phyloP scores from a whole-genome alignment of 2,888 invertebrate species.

The Drosophila robusta region DNA sequence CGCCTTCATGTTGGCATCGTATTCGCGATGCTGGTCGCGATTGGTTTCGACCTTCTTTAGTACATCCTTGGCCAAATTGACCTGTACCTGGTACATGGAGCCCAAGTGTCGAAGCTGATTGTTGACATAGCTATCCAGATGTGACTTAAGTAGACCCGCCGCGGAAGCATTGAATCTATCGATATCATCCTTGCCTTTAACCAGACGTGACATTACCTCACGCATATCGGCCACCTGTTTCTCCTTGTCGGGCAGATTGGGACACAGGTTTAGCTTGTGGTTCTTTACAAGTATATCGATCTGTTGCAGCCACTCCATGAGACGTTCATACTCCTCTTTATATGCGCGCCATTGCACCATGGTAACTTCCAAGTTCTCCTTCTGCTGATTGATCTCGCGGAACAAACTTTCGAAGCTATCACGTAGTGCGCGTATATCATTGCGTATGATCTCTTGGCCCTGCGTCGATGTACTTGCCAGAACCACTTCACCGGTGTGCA shows the following conservation, averaged over 20 bases:
- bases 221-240: slow-evolving; percentile 93
- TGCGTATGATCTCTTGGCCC: slow-evolving; percentile 92
- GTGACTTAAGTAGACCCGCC: slow-evolving; percentile 91
- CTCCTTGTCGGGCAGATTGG: slow-evolving; percentile 92
- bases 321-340: slow-evolving; percentile 95
- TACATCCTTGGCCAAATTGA: slow-evolving; percentile 95
- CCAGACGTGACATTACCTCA: slow-evolving; percentile 90
- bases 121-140: slow-evolving; percentile 94
- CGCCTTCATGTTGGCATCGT: slow-evolving; percentile 90
- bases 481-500: slow-evolving; percentile 94
- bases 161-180: slow-evolving; percentile 93
- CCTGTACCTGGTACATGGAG: slow-evolving; percentile 94
- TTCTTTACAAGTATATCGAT: slow-evolving; percentile 96
- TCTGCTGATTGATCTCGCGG: slow-evolving; percentile 93
- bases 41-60: slow-evolving; percentile 96
- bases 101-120: slow-evolving; percentile 94
- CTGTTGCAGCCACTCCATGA: slow-evolving; percentile 97
- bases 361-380: slow-evolving; percentile 92
- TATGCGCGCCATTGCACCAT: slow-evolving; percentile 94
- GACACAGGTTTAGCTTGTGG: slow-evolving; percentile 92
- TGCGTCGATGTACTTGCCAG: slow-evolving; percentile 92
- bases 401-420: slow-evolving; percentile 94
- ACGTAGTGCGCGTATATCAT: slow-evolving; percentile 93
- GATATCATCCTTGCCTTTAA: slow-evolving; percentile 92
- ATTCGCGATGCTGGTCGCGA: slow-evolving; percentile 93